These are phyloP conservation scores for Mustelus asterias DNA, from an alignment of 2,113 vertebrate genomes.

Conservation along the genomic window DNA sequence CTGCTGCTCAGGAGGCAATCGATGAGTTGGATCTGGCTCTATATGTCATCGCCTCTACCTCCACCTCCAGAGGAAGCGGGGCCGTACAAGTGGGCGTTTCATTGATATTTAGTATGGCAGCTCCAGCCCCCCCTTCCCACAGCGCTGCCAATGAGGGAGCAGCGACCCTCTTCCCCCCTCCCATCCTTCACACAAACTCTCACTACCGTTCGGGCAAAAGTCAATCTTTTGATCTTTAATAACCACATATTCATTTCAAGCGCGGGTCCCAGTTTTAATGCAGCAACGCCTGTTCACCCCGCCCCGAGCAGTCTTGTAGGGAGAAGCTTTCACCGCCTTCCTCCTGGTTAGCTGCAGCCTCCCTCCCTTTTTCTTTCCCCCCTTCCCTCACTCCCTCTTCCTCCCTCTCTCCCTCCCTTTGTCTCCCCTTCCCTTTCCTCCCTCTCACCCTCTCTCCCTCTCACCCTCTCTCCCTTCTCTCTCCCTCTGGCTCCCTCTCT, in stretches of 20 bases:
- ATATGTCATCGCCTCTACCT: neutral
- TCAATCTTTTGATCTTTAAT: neutral
- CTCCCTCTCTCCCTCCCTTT: too few species aligned
- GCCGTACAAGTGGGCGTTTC: slow-evolving; percentile 5
- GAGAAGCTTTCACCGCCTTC: neutral
- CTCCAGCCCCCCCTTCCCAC: neutral
- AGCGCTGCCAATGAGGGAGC: slow-evolving; percentile 15
- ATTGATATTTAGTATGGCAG: neutral
- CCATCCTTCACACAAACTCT: neutral
- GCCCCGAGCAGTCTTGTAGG: neutral
- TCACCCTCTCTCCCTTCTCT: too few species aligned
- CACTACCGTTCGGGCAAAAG: neutral
- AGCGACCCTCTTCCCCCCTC: neutral
- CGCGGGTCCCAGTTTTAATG: neutral
- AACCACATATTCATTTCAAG: neutral
- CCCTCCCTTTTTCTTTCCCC: too few species aligned
- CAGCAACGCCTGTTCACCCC: neutral
- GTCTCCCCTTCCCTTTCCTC: too few species aligned
- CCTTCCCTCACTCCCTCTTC: too few species aligned
- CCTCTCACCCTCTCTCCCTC: too few species aligned
- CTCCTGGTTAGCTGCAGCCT: too few species aligned
- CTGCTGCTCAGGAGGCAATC: neutral
- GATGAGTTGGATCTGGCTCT: neutral
- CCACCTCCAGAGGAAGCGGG: neutral
- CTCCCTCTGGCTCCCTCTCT: too few species aligned